Evolutionary conservation across 2,113 vertebrate species (phyloP).

Genomic region (Ictalurus furcatus): DNA sequence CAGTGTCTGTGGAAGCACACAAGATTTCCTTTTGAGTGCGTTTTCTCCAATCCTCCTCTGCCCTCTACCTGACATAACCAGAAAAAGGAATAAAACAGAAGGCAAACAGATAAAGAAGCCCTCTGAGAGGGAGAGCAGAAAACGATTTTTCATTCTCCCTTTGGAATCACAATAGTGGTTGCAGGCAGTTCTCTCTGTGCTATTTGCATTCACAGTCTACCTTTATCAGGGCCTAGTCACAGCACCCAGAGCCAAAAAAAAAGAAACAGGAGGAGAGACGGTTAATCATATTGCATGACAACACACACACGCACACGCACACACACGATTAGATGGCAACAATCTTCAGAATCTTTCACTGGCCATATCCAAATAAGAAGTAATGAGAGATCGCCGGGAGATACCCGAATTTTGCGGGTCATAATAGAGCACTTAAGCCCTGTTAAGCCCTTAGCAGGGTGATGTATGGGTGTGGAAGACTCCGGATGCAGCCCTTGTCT

Average conservation of each 20-base stretch:
- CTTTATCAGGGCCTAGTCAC: slow-evolving; percentile 32
- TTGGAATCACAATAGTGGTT: slow-evolving; percentile 53
- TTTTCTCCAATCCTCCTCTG: slow-evolving; percentile 43
- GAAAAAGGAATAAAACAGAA: slow-evolving; percentile 46
- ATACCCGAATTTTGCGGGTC: slow-evolving; percentile 6
- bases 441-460: slow-evolving; percentile 37
- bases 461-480: slow-evolving; percentile 57
- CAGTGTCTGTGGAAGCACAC: slow-evolving; percentile 34
- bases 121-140: slow-evolving; percentile 41
- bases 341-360: neutral
- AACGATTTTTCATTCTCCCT: slow-evolving; percentile 55
- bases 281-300: slow-evolving; percentile 23
- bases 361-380: neutral
- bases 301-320: slow-evolving; percentile 9
- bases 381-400: neutral
- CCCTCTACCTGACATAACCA: slow-evolving; percentile 43
- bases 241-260: slow-evolving; percentile 1
- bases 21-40: slow-evolving; percentile 44
- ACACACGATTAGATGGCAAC: slow-evolving; percentile 13
- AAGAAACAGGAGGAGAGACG: neutral
- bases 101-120: slow-evolving; percentile 47
- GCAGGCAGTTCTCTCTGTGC: slow-evolving; percentile 24
- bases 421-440: slow-evolving; percentile 18
- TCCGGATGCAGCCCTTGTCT: slow-evolving; percentile 46
- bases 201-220: slow-evolving; percentile 36